These are phyloP conservation scores for Lutjanus argentimaculatus DNA, from an alignment of 2,797 vertebrate genomes.

Conservation along the genomic window DNA sequence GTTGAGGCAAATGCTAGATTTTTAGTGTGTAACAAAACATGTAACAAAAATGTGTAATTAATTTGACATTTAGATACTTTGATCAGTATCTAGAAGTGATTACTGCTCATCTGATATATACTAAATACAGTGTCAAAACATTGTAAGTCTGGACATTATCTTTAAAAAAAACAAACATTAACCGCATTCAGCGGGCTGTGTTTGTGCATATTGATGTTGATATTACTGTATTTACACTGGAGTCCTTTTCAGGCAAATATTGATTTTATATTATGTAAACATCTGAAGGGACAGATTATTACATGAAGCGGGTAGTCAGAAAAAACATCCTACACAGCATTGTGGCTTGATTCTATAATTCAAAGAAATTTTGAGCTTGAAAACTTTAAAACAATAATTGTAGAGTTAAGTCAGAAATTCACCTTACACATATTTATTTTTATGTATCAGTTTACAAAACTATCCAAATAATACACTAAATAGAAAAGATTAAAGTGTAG, in stretches of 20 bases:
- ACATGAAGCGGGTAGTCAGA: not conserved
- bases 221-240: not conserved
- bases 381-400: too few relatives aligned
- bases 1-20: not conserved
- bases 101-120: not conserved
- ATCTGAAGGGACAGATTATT: not conserved
- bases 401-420: not conserved
- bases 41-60: not conserved
- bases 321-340: not conserved
- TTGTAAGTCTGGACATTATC: not conserved
- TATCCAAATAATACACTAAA: not conserved
- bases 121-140: not conserved
- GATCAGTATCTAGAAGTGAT: not conserved
- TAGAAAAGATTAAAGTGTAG: not conserved
- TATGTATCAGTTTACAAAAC: not conserved
- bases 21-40: not conserved
- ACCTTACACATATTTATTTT: not conserved
- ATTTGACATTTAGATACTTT: not conserved
- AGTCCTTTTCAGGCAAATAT: not conserved
- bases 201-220: constrained; percentile 5
- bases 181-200: not conserved
- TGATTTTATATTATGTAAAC: not conserved
- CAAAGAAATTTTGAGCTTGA: not conserved
- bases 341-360: not conserved
- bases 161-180: not conserved